Percentiles rank a stretch among this genome's conserved stretches.
phyloP scores from a whole-genome alignment of 2,888 invertebrate species.

The Nudaria mundana region DNA sequence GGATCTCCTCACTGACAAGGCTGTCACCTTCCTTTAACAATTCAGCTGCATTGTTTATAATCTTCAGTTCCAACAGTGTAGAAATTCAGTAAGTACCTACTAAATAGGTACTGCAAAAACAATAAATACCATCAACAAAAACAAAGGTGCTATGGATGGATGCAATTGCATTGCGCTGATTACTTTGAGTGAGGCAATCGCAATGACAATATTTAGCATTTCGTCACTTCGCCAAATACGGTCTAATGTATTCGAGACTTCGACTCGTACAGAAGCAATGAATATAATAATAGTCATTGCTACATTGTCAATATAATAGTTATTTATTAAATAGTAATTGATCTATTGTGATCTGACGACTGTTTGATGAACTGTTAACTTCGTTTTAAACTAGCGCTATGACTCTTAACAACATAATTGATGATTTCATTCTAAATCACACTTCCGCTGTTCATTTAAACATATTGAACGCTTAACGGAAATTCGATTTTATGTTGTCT shows the following conservation, averaged over 20 bases:
- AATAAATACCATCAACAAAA: constrained; percentile 40
- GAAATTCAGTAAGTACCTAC: too few species aligned
- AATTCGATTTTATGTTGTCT: constrained; percentile 27
- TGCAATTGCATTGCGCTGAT: constrained; percentile 52
- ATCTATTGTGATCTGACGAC: constrained; percentile 46
- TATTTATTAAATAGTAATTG: constrained; percentile 59
- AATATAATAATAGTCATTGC: constrained; percentile 31
- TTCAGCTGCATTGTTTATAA: too few species aligned
- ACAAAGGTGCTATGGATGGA: constrained; percentile 32
- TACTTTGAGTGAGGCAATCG: constrained; percentile 45
- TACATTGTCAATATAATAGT: constrained; percentile 22
- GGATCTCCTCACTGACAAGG: too few species aligned
- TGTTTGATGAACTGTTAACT: constrained; percentile 18
- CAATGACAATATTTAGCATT: constrained; percentile 58
- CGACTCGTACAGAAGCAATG: constrained; percentile 42
- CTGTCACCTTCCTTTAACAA: too few species aligned
- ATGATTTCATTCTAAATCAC: constrained; percentile 17
- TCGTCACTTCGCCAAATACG: constrained; percentile 59
- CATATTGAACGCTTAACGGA: constrained; percentile 20
- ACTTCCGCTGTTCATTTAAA: constrained; percentile 7
- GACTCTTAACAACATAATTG: constrained; percentile 11
- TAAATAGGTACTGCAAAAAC: constrained; percentile 30
- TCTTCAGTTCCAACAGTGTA: constrained; percentile 18
- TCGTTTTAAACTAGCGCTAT: constrained; percentile 8
- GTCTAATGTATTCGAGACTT: constrained; percentile 51